Base-by-base conservation (phyloP, 2,888 invertebrate genomes). In the Deilephila porcellus region DNA sequence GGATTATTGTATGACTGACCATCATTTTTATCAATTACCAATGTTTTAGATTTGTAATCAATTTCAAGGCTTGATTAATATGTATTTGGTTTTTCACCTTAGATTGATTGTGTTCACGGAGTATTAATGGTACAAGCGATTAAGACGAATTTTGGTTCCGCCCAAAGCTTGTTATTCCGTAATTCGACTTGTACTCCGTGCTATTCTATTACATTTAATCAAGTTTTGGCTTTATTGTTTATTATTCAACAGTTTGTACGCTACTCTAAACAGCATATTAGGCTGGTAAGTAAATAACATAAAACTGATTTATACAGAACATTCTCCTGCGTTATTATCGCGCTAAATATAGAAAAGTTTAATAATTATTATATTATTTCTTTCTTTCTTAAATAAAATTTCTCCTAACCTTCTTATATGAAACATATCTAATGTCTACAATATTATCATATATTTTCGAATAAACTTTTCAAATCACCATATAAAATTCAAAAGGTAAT, bases 161-260 rank as follows among this genome's bases (percentile, higher is more conserved):
- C 82, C 79, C 75, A 76, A 81, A 76, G 77, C 78, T 74, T 81
- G 81, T 84, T 83, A 86, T 84, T 84, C 80, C 77, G 74, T 82
- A 78, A 85, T 83, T 83, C 78, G 71, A 76, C 77, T 78, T 77
- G 81, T 80, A 82, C 85, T 85, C 82, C 80, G 81, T 80, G 77
- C 79, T 75, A 76, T 77, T 76, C 76, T 71, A 78, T 74, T 79
- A 85, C 84, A 82, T 79, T 80, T 79, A 76, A 80, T 82, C 76
- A 83, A 80, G 75, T 56, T 56, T 75, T 72, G 71, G 73, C 71
- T 78, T 76, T 77, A 62, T 62, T 62, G 19, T 62, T 62, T 19
- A 62, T 11, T 60, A 60, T 60, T 53, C 19, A 53, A 53, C 53
- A 53, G 53, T 19, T 53, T 53, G 6, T 53, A 56, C n/a, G 17